phyloP scores from a whole-genome alignment of 2,113 vertebrate genomes.

The Chaenogobius annularis region DNA sequence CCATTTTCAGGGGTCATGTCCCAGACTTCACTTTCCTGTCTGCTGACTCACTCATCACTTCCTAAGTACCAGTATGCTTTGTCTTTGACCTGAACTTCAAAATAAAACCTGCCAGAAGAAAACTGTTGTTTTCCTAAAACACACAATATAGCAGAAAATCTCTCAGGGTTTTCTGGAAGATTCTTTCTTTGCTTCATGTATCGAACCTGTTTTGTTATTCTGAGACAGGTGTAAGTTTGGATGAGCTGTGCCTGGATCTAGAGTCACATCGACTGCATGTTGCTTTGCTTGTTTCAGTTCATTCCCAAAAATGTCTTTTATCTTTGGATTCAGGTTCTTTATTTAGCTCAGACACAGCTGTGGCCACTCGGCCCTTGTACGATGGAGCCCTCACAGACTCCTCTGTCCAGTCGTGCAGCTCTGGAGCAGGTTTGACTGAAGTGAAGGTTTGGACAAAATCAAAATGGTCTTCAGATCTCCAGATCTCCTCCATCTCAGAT shows the following conservation, averaged over 20 bases:
- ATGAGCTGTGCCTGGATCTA: background rate
- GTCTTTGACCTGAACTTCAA: conserved; percentile 3
- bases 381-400: background rate
- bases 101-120: background rate
- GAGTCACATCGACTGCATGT: background rate
- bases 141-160: background rate
- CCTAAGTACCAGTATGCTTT: background rate
- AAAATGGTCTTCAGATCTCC: background rate
- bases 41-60: background rate
- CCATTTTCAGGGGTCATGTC: background rate
- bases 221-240: background rate
- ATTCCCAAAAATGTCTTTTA: background rate
- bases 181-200: background rate
- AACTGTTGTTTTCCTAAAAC: conserved; percentile 1
- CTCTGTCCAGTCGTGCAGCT: background rate
- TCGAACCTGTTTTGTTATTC: background rate
- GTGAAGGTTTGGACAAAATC: background rate
- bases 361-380: background rate
- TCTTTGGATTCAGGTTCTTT: background rate
- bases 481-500: background rate
- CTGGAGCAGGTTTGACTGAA: conserved; percentile 3
- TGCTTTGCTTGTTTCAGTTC: background rate
- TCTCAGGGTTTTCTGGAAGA: background rate
- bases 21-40: background rate
- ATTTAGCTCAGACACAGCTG: background rate